Evolutionary conservation across 2,888 invertebrate genomes (phyloP).

Genomic region (Xanthia icteritia): DNA sequence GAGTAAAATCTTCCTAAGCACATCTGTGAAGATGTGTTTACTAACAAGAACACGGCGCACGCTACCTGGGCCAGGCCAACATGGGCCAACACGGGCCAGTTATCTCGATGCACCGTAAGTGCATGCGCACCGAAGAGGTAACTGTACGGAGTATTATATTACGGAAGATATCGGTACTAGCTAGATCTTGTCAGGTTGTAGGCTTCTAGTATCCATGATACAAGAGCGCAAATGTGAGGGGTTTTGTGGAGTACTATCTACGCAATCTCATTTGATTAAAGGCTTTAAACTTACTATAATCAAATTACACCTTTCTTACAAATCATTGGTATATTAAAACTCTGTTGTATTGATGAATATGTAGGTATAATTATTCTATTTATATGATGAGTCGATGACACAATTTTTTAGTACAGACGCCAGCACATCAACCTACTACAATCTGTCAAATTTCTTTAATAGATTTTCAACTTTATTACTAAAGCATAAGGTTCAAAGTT

Average conservation of each 20-base stretch:
- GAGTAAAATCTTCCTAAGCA: slow-evolving; percentile 32
- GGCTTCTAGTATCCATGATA: background rate
- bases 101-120: slow-evolving; percentile 50
- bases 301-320: background rate
- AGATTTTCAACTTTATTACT: no score
- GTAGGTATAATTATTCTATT: background rate
- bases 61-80: slow-evolving; percentile 27
- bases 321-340: background rate
- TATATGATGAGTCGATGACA: background rate
- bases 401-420: background rate
- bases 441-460: no score
- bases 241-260: slow-evolving; percentile 6
- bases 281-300: slow-evolving; percentile 2
- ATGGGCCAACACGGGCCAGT: slow-evolving; percentile 33
- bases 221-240: background rate
- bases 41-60: slow-evolving; percentile 43
- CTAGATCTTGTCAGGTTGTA: slow-evolving; percentile 14
- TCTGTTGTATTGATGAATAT: background rate
- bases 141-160: slow-evolving; percentile 40
- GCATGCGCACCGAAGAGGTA: slow-evolving; percentile 30
- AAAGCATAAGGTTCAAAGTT: no score
- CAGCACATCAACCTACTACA: no score
- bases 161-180: slow-evolving; percentile 30
- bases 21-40: slow-evolving; percentile 34
- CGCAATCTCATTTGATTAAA: background rate